Base-by-base conservation (phyloP, 2,113 vertebrate genomes). In the Phaethornis superciliosus region DNA sequence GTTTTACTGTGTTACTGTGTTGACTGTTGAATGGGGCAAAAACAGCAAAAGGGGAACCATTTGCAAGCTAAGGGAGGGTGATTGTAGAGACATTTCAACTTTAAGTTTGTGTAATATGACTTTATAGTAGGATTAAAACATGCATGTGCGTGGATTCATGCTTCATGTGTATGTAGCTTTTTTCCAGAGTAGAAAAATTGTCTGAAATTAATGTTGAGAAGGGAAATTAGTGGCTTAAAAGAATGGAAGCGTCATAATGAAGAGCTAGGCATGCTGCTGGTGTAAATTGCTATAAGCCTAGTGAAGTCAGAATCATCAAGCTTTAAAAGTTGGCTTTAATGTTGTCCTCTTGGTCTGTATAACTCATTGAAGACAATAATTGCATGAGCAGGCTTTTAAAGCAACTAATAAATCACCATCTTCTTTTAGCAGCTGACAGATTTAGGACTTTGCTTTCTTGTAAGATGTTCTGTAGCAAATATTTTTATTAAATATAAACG, bases 41-140 rank as follows among this genome's bases (percentile, higher is more conserved):
- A 60, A 32, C 4, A 40, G 82, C n/a, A 18, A 64, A 59, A 28
- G 1, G 2, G 49, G 10, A 60, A 23, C 13, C 1, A 0, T 55
- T 40, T 75, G 12, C 54, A 40, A 76, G 24, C 32, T 59, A n/a
- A 68, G 30, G 24, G 20, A 58, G 15, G 30, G 22, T 65, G 24
- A 20, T 84, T 80, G 60, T 69, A 13, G 68, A 30, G n/a, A 10
- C 6, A 11, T 28, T 49, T 6, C 10, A 30, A 20, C 11, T 58
- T 14, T 32, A 35, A 35, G 10, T 56, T 81, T 63, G 33, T 77
- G 20, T 76, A 19, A 8, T 2, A 0, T 9, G 5, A 71, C 15
- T 37, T 26, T 49, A 4, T 32, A 40, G 33, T 51, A 15, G 0
- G 0, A 32, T n/a, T 71, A 37, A 56, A 30, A 81, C 13, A 6